Evolutionary conservation across 30 jellyfish, hydroid and myxozoan genomes (phyloP).

Genomic region (Aurelia aurita): DNA sequence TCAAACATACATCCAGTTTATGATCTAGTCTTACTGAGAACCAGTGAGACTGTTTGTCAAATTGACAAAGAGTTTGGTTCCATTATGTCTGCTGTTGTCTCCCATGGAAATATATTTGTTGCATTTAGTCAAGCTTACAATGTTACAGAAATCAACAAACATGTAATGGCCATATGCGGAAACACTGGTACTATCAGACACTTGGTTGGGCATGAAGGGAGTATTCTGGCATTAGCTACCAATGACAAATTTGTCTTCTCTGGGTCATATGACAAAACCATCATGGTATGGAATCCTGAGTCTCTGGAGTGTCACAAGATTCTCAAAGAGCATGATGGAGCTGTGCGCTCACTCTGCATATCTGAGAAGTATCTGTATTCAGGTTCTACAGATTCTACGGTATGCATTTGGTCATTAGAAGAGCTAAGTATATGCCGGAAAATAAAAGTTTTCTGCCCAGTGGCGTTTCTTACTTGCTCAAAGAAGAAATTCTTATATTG

Average conservation of each 20-base stretch:
- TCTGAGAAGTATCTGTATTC: constrained; percentile 64
- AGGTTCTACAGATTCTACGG: constrained; percentile 83
- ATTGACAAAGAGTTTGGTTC: constrained; percentile 45
- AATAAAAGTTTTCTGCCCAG: constrained; percentile 50
- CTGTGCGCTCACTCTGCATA: constrained; percentile 75
- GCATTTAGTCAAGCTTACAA: constrained; percentile 44
- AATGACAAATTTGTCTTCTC: constrained; percentile 61
- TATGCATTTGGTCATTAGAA: constrained; percentile 65
- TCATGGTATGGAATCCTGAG: constrained; percentile 84
- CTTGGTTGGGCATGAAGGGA: constrained; percentile 82
- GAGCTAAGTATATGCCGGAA: constrained; percentile 16
- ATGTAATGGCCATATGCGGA: constrained; percentile 45
- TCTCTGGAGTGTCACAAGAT: constrained; percentile 68
- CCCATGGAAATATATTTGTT: constrained; percentile 29
- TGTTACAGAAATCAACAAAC: constrained; percentile 33
- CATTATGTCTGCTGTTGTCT: constrained; percentile 54
- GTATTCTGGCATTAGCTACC: constrained; percentile 70
- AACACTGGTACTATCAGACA: constrained; percentile 59
- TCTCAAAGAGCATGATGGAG: constrained; percentile 75
- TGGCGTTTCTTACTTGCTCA: constrained; percentile 73
- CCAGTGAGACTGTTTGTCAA: constrained; percentile 34
- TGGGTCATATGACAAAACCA: constrained; percentile 80
- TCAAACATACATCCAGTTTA: constrained; percentile 78
- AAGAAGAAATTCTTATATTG: constrained; percentile 73
- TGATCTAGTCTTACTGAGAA: constrained; percentile 72